phyloP scores from a whole-genome alignment of 2,888 invertebrate species.

The Orthonevra nobilis region DNA sequence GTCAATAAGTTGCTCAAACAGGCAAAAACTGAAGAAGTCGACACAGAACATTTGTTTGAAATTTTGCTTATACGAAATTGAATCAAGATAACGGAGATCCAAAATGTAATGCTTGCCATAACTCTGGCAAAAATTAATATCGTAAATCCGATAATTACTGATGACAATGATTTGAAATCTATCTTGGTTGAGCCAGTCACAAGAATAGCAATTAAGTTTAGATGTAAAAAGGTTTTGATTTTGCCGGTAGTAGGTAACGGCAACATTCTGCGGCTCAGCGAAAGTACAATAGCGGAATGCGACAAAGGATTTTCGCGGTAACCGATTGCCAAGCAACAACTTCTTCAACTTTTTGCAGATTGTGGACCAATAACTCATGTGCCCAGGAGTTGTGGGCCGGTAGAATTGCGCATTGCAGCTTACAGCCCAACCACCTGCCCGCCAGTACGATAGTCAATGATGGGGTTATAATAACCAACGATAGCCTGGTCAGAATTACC shows the following conservation, averaged over 20 bases:
- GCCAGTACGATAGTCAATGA: too few relatives aligned
- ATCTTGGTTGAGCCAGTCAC: constrained; percentile 25
- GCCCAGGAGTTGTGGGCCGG: too few relatives aligned
- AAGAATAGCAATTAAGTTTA: constrained; percentile 34
- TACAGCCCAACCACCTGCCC: too few relatives aligned
- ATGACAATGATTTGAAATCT: too few relatives aligned
- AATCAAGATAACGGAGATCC: neutral
- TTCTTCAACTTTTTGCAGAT: constrained; percentile 26
- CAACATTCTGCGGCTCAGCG: constrained; percentile 29
- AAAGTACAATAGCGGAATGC: constrained; percentile 35
- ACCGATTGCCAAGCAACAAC: constrained; percentile 19
- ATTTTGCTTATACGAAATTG: too few relatives aligned
- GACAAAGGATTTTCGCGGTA: too few relatives aligned
- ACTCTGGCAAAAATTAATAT: constrained; percentile 26
- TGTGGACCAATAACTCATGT: neutral
- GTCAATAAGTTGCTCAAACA: neutral
- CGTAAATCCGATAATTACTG: constrained; percentile 28
- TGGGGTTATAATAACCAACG: too few relatives aligned
- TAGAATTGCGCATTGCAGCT: too few relatives aligned
- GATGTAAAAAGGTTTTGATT: neutral
- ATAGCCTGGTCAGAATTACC: too few relatives aligned
- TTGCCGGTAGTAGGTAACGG: constrained; percentile 23
- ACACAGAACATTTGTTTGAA: neutral
- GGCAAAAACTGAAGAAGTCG: neutral
- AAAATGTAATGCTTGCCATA: constrained; percentile 40